Percentiles rank a stretch among this genome's conserved stretches.
These are phyloP conservation scores for Diarsia rubi DNA, from an alignment of 2,888 invertebrate genomes.

Conservation along the genomic window DNA sequence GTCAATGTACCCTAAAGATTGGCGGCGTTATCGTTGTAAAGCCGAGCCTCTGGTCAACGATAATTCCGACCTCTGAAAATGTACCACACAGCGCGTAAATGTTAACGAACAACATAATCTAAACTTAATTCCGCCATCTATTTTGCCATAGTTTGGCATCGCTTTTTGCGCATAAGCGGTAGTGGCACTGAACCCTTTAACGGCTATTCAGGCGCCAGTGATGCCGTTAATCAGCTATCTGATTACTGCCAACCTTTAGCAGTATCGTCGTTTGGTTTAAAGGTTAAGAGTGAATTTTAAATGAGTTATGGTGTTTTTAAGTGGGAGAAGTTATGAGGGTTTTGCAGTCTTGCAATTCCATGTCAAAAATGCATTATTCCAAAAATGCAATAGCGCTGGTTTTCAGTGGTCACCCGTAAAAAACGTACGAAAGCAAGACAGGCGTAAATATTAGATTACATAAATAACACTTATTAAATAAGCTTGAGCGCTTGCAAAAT, in stretches of 20 bases:
- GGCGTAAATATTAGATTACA: no score
- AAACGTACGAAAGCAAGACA: no score
- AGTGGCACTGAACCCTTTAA: slow-evolving; percentile 55
- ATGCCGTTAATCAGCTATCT: slow-evolving; percentile 58
- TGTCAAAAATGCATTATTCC: no score
- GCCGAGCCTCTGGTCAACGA: not conserved
- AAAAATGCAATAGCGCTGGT: no score
- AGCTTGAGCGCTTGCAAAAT: no score
- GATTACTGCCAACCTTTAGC: slow-evolving; percentile 58
- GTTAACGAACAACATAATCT: slow-evolving; percentile 55
- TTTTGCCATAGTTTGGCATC: slow-evolving; percentile 44
- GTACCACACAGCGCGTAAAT: slow-evolving; percentile 12
- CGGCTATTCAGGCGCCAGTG: slow-evolving; percentile 26
- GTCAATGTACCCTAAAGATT: not conserved
- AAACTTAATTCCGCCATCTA: slow-evolving; percentile 46
- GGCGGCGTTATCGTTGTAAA: not conserved
- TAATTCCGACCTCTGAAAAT: slow-evolving; percentile 2
- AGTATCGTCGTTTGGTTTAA: slow-evolving; percentile 42
- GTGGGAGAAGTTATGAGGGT: not conserved
- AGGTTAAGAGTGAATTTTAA: slow-evolving; percentile 26
- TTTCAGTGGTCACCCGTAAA: no score
- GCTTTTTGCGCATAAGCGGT: slow-evolving; percentile 36
- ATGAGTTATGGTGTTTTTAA: slow-evolving; percentile 29
- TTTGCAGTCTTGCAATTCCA: not conserved
- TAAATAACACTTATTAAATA: no score